These are phyloP conservation scores for Oenanthe melanoleuca DNA, from an alignment of 2,113 vertebrate genomes.

Conservation along the genomic window DNA sequence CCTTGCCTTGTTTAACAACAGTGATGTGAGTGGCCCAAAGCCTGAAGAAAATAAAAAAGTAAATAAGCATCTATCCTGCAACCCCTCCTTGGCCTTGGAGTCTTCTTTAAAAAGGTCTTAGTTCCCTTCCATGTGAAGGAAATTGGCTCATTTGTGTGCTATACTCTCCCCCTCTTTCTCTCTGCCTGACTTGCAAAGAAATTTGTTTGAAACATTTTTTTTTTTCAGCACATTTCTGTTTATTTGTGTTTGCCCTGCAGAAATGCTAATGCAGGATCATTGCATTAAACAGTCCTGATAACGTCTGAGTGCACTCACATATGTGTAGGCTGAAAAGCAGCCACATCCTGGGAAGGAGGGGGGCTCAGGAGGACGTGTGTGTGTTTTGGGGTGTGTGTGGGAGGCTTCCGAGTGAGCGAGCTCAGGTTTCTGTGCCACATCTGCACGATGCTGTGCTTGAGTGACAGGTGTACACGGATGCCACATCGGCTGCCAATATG, in stretches of 20 bases:
- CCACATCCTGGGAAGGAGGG: neutral
- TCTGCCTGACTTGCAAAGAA: constrained; percentile 59
- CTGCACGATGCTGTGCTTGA: constrained; percentile 73
- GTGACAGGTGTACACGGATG: constrained; percentile 85
- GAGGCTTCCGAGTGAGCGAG: neutral
- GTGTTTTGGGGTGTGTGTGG: neutral
- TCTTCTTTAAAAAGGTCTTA: constrained; percentile 59
- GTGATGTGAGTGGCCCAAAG: neutral
- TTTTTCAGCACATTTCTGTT: constrained; percentile 72
- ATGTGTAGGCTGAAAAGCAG: constrained; percentile 41
- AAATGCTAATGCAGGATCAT: constrained; percentile 61
- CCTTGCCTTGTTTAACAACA: neutral
- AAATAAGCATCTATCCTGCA: neutral
- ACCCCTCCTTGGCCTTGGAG: neutral
- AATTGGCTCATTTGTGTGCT: constrained; percentile 47
- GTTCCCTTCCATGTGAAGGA: constrained; percentile 37
- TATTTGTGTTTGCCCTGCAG: constrained; percentile 80
- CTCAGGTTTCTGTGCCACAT: constrained; percentile 41
- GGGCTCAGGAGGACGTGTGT: neutral
- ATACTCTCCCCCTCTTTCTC: neutral
- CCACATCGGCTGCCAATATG: constrained; percentile 82
- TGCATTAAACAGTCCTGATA: constrained; percentile 45
- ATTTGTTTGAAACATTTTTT: constrained; percentile 69
- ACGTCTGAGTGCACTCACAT: constrained; percentile 54
- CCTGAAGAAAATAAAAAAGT: constrained; percentile 15